phyloP scores from a whole-genome alignment of 2,113 vertebrate species.

The Tetraodon nigroviridis region DNA sequence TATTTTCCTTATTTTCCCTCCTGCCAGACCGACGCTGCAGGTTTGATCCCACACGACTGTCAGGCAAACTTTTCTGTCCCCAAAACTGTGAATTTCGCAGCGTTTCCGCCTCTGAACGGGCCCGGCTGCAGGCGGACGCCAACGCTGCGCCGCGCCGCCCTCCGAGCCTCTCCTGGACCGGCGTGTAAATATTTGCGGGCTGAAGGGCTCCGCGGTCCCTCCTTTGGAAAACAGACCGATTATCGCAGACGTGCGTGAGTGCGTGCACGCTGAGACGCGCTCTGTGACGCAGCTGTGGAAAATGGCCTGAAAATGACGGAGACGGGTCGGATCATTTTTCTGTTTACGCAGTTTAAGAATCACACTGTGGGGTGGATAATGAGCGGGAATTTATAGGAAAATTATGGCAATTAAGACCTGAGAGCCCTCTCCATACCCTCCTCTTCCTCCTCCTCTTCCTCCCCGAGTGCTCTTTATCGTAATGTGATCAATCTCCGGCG shows the following conservation, averaged over 20 bases:
- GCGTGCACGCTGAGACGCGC: conserved; percentile 9
- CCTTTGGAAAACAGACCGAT: conserved; percentile 67
- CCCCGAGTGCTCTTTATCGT: conserved; percentile 7
- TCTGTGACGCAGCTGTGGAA: conserved; percentile 37
- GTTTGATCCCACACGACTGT: too few species aligned
- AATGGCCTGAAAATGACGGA: conserved; percentile 29
- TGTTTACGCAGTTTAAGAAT: conserved; percentile 2
- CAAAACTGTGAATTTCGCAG: too few species aligned
- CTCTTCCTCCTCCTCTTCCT: background rate
- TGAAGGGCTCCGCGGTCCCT: conserved; percentile 56
- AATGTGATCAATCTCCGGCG: conserved; percentile 9
- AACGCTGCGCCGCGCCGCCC: too few species aligned
- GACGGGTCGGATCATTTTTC: conserved; percentile 1
- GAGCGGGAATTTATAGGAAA: conserved; percentile 2
- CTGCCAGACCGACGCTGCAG: too few species aligned
- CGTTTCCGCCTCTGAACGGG: too few species aligned
- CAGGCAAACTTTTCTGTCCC: too few species aligned
- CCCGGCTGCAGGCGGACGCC: too few species aligned
- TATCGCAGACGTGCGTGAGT: conserved; percentile 43
- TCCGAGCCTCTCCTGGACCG: background rate
- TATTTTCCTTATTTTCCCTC: too few species aligned
- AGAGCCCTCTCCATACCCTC: conserved; percentile 9
- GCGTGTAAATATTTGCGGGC: conserved; percentile 68
- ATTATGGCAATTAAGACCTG: conserved; percentile 5
- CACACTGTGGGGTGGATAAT: background rate